Percentiles rank a stretch among this genome's conserved stretches.
Conservation (phyloP, 2,888 invertebrate genomes). For the Mesorhabditis belari region DNA sequence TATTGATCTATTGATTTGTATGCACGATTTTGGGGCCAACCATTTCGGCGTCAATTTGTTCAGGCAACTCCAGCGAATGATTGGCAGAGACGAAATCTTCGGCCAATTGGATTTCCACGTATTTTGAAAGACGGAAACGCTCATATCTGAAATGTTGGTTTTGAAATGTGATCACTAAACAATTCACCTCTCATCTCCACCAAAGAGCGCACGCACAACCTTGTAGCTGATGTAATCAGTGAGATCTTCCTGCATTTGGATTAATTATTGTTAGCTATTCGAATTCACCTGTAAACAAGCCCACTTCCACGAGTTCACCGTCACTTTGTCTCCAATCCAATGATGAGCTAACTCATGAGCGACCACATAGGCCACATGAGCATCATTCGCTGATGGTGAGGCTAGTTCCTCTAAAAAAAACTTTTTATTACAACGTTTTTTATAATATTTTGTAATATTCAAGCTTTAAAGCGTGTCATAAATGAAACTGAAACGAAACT, state of each 20-base stretch:
- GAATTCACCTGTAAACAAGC: conserved; percentile 26
- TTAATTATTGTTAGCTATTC: neutral
- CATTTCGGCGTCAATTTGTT: conserved; percentile 22
- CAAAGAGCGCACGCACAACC: conserved; percentile 20
- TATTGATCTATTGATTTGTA: neutral
- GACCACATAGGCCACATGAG: conserved; percentile 29
- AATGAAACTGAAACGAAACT: too few relatives aligned
- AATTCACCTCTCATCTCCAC: conserved; percentile 13
- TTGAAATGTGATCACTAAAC: neutral
- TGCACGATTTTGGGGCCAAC: conserved; percentile 2
- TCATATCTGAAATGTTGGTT: conserved; percentile 6
- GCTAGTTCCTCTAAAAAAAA: conserved; percentile 7
- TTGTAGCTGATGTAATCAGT: conserved; percentile 30
- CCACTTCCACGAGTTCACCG: conserved; percentile 27
- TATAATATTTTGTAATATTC: too few relatives aligned
- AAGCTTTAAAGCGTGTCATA: too few relatives aligned
- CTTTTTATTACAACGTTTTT: too few relatives aligned
- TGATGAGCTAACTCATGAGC: conserved; percentile 37
- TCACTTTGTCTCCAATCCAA: conserved; percentile 33
- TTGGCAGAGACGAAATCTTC: conserved; percentile 41
- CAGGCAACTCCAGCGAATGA: conserved; percentile 29
- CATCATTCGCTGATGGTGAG: conserved; percentile 24
- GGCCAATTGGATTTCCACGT: conserved; percentile 46
- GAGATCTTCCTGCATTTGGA: conserved; percentile 22
- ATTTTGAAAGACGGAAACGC: conserved; percentile 35